A percentile compares a stretch with the other conserved stretches of the same genome.
These are phyloP conservation scores for Bubo bubo DNA, from an alignment of 2,113 vertebrate species.

Conservation along the genomic window DNA sequence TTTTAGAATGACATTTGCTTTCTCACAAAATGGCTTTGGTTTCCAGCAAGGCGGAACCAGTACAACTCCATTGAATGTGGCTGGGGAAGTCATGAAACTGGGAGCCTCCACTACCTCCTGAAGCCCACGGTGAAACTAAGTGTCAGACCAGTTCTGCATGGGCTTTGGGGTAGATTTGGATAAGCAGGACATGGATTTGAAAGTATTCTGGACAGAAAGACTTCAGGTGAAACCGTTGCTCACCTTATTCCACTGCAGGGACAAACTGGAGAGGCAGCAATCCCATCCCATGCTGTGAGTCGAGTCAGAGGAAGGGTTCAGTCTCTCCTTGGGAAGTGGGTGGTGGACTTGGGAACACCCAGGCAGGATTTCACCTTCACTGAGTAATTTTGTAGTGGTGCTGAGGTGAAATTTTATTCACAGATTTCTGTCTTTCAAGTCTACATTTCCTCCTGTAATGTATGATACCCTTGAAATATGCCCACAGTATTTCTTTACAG, in stretches of 20 bases:
- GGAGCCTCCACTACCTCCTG: not conserved
- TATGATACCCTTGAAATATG: not conserved
- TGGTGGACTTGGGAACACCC: not conserved
- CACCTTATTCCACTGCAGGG: not conserved
- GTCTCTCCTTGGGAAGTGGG: not conserved
- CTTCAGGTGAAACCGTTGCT: not conserved
- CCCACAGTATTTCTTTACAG: not conserved
- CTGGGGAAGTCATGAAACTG: not conserved
- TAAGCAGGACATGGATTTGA: not conserved
- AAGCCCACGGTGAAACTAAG: not conserved
- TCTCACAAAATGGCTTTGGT: not conserved
- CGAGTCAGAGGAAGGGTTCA: not conserved
- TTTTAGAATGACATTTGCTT: not conserved
- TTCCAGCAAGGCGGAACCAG: not conserved
- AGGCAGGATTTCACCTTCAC: not conserved
- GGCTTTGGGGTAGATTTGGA: not conserved
- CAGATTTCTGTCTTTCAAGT: not conserved
- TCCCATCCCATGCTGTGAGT: not conserved
- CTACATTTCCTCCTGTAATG: not conserved
- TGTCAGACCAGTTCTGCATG: not conserved
- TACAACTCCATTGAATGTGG: not conserved
- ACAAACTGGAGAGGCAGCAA: not conserved
- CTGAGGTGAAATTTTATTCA: not conserved
- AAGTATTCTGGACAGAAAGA: not conserved
- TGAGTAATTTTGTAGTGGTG: not conserved